Evolutionary conservation across 1,140 invertebrate genomes (phyloP).

Genomic region (Kradibia gibbosae): DNA sequence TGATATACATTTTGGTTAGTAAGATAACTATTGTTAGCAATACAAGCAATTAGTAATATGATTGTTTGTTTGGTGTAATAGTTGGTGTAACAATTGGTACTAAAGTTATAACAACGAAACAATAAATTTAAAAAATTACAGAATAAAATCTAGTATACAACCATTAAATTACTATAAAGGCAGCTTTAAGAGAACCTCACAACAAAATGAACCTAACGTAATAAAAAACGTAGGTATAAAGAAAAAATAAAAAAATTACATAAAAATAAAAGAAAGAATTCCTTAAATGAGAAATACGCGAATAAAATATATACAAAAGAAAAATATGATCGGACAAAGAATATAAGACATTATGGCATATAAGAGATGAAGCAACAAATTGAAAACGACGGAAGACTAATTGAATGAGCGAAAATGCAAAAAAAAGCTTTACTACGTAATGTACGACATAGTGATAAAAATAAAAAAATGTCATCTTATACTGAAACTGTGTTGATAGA

Average conservation of each 20-base stretch:
- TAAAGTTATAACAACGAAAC: no score
- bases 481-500: no score
- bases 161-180: slow-evolving; percentile 36
- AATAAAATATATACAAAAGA: neutral
- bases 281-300: slow-evolving; percentile 9
- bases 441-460: slow-evolving; percentile 7
- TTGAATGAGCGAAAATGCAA: neutral
- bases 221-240: slow-evolving; percentile 2
- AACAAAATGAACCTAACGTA: slow-evolving; percentile 18
- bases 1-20: no score
- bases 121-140: no score
- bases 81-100: no score
- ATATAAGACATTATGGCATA: neutral
- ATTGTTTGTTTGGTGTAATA: no score
- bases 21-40: no score
- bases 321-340: neutral
- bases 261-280: slow-evolving; percentile 11
- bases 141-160: no score
- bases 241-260: slow-evolving; percentile 41
- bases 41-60: no score
- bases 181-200: neutral
- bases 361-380: slow-evolving; percentile 8
- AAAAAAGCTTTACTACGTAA: neutral
- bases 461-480: slow-evolving; percentile 24
- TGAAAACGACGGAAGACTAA: slow-evolving; percentile 33